Evolutionary conservation across 2,797 vertebrate species (phyloP), one percentile per base, ranked within the genome.

Genomic region (Valencia hispanica): DNA sequence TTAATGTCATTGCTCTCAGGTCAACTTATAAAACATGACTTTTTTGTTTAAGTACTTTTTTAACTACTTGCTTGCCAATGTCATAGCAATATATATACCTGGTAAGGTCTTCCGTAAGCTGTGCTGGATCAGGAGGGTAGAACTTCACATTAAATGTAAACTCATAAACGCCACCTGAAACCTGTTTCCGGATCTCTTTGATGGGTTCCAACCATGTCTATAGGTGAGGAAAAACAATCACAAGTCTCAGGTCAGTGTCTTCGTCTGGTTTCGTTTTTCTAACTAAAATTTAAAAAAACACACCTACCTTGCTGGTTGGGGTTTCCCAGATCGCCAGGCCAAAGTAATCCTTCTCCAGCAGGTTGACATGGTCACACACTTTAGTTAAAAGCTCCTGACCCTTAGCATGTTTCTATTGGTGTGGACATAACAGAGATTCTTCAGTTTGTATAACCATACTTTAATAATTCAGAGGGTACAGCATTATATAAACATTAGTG

Each of bases 301-400:
- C 17, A 10, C 78, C 34, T 91, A 99, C 98, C 96, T 97, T 98
- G 78, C 71, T 90, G 39, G 90, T 93, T n/a, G 94, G 85, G 0
- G 94, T 95, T 78, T 98, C 97, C 97, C 96, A 97, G 92, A 96
- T 78, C 77, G 96, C 94, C 81, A 99, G 94, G 72, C 97, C 95
- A 92, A 97, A 99, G 90, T 99, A 99, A 92, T 99, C 98, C 88
- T 96, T 98, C 94, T 99, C 98, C 93, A 99, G 87, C 73, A 99
- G 96, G 92, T 99, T 97, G 90, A 98, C 96, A 78, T 99, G 97
- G 79, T 98, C 96, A 32, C 96, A 99, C 73, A 99, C 98, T 91
- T 97, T 97, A 66, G 94, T 95, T 68, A 99, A 94, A 22, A 99
- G 94, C 73, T 99, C 97, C 83, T 98, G 97, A 32, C 96, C 98